phyloP scores from a whole-genome alignment of 2,888 invertebrate genomes.

The Dynastes grantii region DNA sequence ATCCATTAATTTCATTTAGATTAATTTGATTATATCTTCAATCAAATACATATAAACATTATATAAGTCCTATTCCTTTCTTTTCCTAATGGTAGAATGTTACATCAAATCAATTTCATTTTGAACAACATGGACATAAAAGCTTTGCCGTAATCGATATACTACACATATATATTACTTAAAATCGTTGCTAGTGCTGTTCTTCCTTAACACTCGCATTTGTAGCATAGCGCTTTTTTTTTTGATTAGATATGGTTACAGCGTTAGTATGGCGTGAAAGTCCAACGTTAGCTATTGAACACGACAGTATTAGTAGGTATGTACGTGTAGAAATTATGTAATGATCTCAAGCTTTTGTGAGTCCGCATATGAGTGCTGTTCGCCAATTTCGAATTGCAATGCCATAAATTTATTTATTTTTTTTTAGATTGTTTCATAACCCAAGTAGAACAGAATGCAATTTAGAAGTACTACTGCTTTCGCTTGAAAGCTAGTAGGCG shows the following conservation, averaged over 20 bases:
- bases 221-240: neutral
- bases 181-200: too few relatives aligned
- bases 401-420: constrained; percentile 17
- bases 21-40: too few relatives aligned
- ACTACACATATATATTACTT: too few relatives aligned
- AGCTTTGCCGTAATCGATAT: too few relatives aligned
- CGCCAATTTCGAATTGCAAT: neutral
- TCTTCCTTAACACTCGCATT: too few relatives aligned
- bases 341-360: neutral
- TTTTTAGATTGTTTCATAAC: constrained; percentile 19
- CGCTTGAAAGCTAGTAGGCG: neutral
- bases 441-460: constrained; percentile 7
- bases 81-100: too few relatives aligned
- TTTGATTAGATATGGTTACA: neutral
- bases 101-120: too few relatives aligned
- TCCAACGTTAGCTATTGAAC: neutral
- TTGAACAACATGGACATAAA: too few relatives aligned
- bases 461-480: neutral
- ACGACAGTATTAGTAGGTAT: neutral
- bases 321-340: neutral
- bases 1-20: too few relatives aligned
- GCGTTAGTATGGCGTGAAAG: constrained; percentile 18
- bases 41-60: too few relatives aligned
- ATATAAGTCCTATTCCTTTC: too few relatives aligned
- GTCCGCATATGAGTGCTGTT: neutral